Conservation (phyloP, 1,140 invertebrate genomes). For the Drosophila pseudoananassae region DNA sequence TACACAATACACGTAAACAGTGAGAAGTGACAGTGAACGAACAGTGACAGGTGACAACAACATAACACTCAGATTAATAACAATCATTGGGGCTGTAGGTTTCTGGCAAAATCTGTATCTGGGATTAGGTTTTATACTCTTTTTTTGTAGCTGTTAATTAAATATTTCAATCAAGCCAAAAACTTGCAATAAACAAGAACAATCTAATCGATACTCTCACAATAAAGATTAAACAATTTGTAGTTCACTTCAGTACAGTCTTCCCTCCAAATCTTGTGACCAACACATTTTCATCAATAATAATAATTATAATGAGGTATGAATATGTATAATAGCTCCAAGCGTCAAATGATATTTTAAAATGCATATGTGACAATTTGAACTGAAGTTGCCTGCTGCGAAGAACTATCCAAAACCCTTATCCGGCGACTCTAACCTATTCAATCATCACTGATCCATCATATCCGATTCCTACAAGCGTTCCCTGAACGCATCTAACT, state of each 20-base stretch:
- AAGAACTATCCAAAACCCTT: constrained; percentile 3
- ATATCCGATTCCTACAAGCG: constrained; percentile 40
- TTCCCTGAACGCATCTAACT: constrained; percentile 56
- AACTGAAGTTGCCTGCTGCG: constrained; percentile 55
- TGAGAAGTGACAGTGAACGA: constrained; percentile 55
- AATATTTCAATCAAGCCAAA: constrained; percentile 7
- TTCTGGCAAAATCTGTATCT: not conserved
- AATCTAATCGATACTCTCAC: constrained; percentile 17
- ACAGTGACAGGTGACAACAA: constrained; percentile 68
- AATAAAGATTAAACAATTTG: constrained; percentile 21
- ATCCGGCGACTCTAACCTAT: constrained; percentile 25
- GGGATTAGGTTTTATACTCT: not conserved
- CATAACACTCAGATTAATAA: constrained; percentile 66
- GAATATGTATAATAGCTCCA: constrained; percentile 23
- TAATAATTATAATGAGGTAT: constrained; percentile 2
- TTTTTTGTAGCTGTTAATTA: constrained; percentile 7
- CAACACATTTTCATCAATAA: constrained; percentile 1
- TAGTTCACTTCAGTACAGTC: constrained; percentile 26
- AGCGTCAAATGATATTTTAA: constrained; percentile 33
- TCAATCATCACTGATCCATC: constrained; percentile 19
- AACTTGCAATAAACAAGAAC: constrained; percentile 18
- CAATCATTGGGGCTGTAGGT: constrained; percentile 33
- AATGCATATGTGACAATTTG: constrained; percentile 59
- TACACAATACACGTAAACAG: constrained; percentile 42
- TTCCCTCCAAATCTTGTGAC: constrained; percentile 23